phyloP scores from a whole-genome alignment of 2,113 vertebrate genomes.

The Xerus inauris region DNA sequence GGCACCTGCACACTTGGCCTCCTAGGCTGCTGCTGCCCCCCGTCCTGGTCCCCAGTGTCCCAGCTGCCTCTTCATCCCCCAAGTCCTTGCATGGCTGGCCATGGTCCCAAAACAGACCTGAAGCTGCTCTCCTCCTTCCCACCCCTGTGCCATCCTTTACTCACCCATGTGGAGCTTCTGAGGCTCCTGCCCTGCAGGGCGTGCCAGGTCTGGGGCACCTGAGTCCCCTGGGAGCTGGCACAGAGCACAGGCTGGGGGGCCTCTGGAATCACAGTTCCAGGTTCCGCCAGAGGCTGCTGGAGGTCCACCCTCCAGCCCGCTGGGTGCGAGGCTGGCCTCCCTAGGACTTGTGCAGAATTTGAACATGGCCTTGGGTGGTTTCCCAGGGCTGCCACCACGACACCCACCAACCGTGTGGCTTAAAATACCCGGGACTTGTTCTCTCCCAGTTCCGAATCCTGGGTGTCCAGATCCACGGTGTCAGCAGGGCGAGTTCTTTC shows the following conservation, averaged over 20 bases:
- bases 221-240: neutral
- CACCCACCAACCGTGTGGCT: neutral
- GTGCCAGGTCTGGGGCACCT: neutral
- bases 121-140: neutral
- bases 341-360: rapidly evolving
- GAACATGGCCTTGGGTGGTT: rapidly evolving
- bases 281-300: neutral
- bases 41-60: neutral
- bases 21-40: neutral
- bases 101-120: neutral
- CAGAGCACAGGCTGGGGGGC: neutral
- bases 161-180: rapidly evolving
- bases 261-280: rapidly evolving
- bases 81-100: too few relatives aligned
- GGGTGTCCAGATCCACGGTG: neutral
- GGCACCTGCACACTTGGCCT: rapidly evolving
- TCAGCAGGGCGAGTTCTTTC: neutral
- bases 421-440: neutral
- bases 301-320: rapidly evolving
- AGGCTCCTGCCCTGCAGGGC: rapidly evolving
- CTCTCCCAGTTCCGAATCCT: rapidly evolving
- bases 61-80: rapidly evolving
- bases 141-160: neutral
- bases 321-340: neutral
- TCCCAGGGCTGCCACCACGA: rapidly evolving